phyloP scores from a whole-genome alignment of 2,113 vertebrate genomes.

The Phyllostomus discolor region DNA sequence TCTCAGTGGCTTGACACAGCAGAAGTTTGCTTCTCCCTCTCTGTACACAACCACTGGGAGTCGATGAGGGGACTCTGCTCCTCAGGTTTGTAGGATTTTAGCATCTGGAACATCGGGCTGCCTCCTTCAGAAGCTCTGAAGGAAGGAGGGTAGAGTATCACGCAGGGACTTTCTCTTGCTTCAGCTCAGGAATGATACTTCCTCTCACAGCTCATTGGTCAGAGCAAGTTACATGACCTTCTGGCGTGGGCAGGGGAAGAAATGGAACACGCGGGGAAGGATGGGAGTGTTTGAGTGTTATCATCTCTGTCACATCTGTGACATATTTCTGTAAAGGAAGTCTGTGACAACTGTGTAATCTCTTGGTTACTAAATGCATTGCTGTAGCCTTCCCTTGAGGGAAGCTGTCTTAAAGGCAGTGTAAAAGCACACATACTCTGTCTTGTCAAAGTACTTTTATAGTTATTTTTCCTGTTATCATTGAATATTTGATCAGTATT shows the following conservation, averaged over 20 bases:
- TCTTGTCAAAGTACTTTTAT: background rate
- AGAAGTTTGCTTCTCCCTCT: background rate
- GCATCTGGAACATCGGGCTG: background rate
- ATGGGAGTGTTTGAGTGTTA: background rate
- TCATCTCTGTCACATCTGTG: background rate
- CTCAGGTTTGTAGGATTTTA: background rate
- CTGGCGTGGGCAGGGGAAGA: too few relatives aligned
- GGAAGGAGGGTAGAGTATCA: background rate
- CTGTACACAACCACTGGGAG: accelerated
- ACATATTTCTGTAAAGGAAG: background rate
- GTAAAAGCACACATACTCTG: background rate
- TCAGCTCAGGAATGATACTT: background rate
- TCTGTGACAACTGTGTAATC: background rate
- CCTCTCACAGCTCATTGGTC: background rate
- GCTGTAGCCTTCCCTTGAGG: background rate
- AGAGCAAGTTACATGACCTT: background rate
- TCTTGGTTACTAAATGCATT: background rate
- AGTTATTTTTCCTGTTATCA: background rate
- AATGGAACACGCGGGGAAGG: background rate
- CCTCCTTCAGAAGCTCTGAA: background rate
- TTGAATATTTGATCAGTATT: background rate
- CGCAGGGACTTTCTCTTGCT: background rate
- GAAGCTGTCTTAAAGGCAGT: background rate
- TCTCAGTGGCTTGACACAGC: background rate
- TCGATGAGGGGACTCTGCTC: accelerated